Conservation (phyloP, 2,113 vertebrate genomes). For the Chauna torquata region DNA sequence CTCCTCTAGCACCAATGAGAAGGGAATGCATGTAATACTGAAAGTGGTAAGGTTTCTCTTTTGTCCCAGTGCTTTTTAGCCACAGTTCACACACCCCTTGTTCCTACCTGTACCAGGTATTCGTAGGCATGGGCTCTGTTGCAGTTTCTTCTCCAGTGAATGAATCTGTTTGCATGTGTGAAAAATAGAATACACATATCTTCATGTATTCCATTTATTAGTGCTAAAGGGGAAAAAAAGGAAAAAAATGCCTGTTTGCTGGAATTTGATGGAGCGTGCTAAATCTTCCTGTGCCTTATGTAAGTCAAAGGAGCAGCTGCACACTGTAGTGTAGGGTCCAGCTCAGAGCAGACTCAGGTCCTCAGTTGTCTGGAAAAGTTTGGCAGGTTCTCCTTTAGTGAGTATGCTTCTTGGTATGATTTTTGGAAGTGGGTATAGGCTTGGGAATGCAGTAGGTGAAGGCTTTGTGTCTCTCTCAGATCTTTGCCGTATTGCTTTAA, state of each 20-base stretch:
- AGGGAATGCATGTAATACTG: rapidly evolving
- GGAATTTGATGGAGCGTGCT: rapidly evolving
- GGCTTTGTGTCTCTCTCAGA: rapidly evolving
- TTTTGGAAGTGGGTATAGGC: not conserved
- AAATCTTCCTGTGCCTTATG: rapidly evolving
- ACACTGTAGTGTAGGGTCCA: rapidly evolving
- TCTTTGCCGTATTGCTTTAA: not conserved
- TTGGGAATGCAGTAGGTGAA: not conserved
- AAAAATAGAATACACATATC: not conserved
- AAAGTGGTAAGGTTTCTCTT: rapidly evolving
- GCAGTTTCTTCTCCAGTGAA: not conserved
- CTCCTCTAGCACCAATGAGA: not conserved
- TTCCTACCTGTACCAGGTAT: too few relatives aligned
- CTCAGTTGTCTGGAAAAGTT: not conserved
- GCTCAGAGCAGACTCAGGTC: not conserved
- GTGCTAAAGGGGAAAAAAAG: not conserved
- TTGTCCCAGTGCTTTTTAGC: rapidly evolving
- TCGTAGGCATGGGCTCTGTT: rapidly evolving
- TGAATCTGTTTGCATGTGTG: rapidly evolving
- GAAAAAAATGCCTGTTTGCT: not conserved
- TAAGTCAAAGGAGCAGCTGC: not conserved
- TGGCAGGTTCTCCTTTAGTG: not conserved
- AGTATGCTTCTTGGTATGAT: too few relatives aligned
- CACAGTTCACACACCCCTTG: not conserved
- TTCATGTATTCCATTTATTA: not conserved